A percentile compares a stretch with the other conserved stretches of the same genome.
phyloP scores from a whole-genome alignment of 1,140 invertebrate genomes.

The Drosophila tropicalis region DNA sequence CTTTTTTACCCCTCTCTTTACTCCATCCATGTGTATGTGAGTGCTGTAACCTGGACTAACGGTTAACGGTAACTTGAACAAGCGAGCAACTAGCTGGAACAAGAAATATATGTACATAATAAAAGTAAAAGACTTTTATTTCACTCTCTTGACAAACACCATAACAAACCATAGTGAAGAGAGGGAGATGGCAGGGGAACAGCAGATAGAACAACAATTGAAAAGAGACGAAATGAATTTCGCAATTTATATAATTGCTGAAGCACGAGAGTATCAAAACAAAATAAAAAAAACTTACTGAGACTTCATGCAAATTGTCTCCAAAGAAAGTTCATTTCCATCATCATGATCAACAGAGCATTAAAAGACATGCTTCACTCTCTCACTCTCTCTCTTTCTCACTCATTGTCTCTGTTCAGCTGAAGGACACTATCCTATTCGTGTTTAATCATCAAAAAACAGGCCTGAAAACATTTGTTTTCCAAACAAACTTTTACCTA shows the following conservation, averaged over 20 bases:
- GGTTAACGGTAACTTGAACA: slow-evolving; percentile 68
- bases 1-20: slow-evolving; percentile 28
- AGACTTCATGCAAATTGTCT: neutral
- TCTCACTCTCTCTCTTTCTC: too few relatives aligned
- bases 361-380: too few relatives aligned
- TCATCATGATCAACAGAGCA: too few relatives aligned
- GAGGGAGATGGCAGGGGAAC: slow-evolving; percentile 20
- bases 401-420: too few relatives aligned
- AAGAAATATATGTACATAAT: slow-evolving; percentile 37
- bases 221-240: slow-evolving; percentile 63
- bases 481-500: too few relatives aligned
- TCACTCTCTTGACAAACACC: slow-evolving; percentile 13
- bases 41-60: slow-evolving; percentile 68
- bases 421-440: too few relatives aligned
- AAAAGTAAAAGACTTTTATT: slow-evolving; percentile 48
- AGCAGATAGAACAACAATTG: slow-evolving; percentile 16
- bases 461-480: too few relatives aligned
- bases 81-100: slow-evolving; percentile 20
- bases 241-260: slow-evolving; percentile 73
- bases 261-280: slow-evolving; percentile 12
- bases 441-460: too few relatives aligned
- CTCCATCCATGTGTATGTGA: neutral
- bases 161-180: slow-evolving; percentile 37
- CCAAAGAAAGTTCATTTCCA: neutral
- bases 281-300: neutral